Conservation (phyloP, 2,888 invertebrate genomes). For the Agonopterix heracliana region DNA sequence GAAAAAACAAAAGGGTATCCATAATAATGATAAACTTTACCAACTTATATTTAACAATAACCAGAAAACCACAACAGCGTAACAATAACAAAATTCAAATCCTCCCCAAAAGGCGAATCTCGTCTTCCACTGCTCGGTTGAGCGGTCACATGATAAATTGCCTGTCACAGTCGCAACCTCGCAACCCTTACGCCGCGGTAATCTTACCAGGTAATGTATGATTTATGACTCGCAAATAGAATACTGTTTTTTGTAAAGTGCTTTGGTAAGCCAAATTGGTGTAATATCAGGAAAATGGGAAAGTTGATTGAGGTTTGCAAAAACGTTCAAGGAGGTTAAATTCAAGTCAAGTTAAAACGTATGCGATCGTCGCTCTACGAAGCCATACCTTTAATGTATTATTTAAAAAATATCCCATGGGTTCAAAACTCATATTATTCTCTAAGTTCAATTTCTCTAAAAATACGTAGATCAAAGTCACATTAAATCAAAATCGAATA, state of each 20-base stretch:
- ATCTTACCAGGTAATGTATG: slow-evolving; percentile 66
- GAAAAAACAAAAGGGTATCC: neutral
- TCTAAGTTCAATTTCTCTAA: no score
- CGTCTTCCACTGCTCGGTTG: slow-evolving; percentile 41
- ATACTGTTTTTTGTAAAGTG: slow-evolving; percentile 27
- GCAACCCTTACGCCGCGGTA: slow-evolving; percentile 35
- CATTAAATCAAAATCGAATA: no score
- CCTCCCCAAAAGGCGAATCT: slow-evolving; percentile 50
- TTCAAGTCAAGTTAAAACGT: no score
- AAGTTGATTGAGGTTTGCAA: no score
- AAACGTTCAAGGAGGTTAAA: no score
- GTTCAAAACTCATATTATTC: no score
- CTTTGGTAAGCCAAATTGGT: slow-evolving; percentile 9
- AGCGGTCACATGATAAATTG: slow-evolving; percentile 67
- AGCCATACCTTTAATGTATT: no score
- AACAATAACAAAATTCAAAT: slow-evolving; percentile 60
- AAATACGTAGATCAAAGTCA: no score
- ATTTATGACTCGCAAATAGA: slow-evolving; percentile 63
- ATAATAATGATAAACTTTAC: neutral
- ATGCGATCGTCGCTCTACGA: no score
- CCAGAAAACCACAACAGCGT: slow-evolving; percentile 31
- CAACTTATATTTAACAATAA: slow-evolving; percentile 5
- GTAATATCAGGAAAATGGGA: neutral
- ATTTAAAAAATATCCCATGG: no score
- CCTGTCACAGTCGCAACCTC: slow-evolving; percentile 40